Base-by-base conservation (phyloP, 1,140 invertebrate genomes). In the Eumeta japonica region DNA sequence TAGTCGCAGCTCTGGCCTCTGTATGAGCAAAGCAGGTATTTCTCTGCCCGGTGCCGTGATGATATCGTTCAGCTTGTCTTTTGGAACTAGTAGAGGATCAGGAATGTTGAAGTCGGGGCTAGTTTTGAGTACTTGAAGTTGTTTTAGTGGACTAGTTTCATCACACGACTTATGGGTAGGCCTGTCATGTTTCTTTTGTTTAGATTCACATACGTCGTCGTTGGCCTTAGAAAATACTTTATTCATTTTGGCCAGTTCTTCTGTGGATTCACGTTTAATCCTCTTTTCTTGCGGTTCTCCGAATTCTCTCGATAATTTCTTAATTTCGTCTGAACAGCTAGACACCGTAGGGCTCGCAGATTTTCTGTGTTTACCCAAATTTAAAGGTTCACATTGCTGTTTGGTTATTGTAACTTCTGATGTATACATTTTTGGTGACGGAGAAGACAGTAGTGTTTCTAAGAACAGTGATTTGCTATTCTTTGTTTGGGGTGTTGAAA, bases 61-160 rank as follows among this genome's bases (percentile, higher is more conserved):
- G 10, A 91, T 80, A 5, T 79, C 76, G 11, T 84, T 82, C 17
- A 90, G 61, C 47, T 82, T 80, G 52, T 88, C 81, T 55, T 87
- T 84, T 14, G 89, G 89, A 28, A 91, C 83, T 34, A 90, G 58
- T 36, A 91, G 71, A 9, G 88, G 88, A 79, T 91, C 88, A 9
- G 88, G 88, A 51, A 91, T 81, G 47, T 83, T 79, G 50, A 86
- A 80, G 27, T 82, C 81, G 1, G 82, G 77, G 45, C 83, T 84
- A 24, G 78, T 77, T 11, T 88, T 78, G n/a, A 90, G 62, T 54
- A 85, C 78, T 44, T 85, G 81, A 1, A 90, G 73, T 55, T 91
- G 87, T 32, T 81, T 82, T 4, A 88, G 58, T 1, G 88, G 84
- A 58, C 83, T 83, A 15, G 65, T 65, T 45, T 81, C 81, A 32